A percentile compares a stretch with the other conserved stretches of the same genome.
Evolutionary conservation across 2,797 vertebrate species (phyloP).

Genomic region (Danio jaintianensis): DNA sequence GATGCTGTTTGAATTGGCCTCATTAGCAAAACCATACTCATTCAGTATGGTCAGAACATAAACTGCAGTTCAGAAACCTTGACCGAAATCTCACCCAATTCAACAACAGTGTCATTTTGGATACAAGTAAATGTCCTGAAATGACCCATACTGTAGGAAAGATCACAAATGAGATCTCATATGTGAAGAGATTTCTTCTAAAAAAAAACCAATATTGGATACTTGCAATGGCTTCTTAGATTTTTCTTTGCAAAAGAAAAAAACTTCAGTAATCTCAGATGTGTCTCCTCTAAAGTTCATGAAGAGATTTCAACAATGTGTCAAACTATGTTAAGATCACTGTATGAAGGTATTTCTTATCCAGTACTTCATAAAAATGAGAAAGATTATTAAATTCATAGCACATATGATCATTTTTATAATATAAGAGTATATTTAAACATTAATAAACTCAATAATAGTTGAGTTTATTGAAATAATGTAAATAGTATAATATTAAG

Average conservation of each 20-base stretch:
- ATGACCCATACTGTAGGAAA: neutral
- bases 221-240: neutral
- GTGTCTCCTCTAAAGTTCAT: neutral
- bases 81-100: conserved; percentile 15
- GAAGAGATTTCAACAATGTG: neutral
- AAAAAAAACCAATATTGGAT: neutral
- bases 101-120: neutral
- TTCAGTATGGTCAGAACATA: conserved; percentile 10
- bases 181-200: conserved; percentile 1
- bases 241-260: neutral
- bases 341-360: neutral
- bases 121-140: neutral
- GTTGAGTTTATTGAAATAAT: too few species aligned
- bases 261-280: neutral
- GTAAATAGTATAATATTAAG: too few species aligned
- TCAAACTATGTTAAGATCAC: neutral
- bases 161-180: neutral
- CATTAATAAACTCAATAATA: too few species aligned
- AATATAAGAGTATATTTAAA: too few species aligned
- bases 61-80: conserved; percentile 9
- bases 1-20: conserved; percentile 70
- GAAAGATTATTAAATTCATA: too few species aligned
- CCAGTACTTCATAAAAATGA: neutral
- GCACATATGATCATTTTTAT: too few species aligned
- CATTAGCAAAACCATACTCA: conserved; percentile 45